Conservation (phyloP, 2,113 vertebrate species). For the Monopterus albus region DNA sequence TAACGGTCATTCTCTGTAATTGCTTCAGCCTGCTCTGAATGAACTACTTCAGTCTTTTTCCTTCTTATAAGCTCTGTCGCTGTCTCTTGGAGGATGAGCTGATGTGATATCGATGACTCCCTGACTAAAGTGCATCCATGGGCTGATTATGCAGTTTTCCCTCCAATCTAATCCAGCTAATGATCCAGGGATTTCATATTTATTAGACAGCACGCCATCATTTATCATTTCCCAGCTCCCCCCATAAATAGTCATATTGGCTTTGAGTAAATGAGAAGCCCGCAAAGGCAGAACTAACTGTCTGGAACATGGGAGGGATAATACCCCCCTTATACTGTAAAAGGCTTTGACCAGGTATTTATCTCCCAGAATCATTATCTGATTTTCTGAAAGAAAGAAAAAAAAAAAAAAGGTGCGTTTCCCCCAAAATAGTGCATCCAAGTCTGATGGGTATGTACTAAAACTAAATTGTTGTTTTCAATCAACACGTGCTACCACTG, state of each 20-base stretch:
- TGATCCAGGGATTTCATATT: conserved; percentile 76
- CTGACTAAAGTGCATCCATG: conserved; percentile 44
- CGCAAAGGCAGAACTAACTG: conserved; percentile 42
- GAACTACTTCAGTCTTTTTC: conserved; percentile 46
- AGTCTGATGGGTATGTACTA: neutral
- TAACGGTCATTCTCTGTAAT: conserved; percentile 51
- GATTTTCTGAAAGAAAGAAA: conserved; percentile 1
- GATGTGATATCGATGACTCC: conserved; percentile 51
- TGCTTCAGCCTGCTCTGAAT: conserved; percentile 45
- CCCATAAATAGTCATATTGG: conserved; percentile 66
- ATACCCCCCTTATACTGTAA: conserved; percentile 12
- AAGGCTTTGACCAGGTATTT: conserved; percentile 35
- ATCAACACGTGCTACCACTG: neutral
- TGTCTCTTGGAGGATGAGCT: conserved; percentile 34
- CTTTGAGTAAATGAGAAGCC: conserved; percentile 62
- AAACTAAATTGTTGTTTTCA: neutral
- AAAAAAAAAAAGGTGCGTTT: neutral
- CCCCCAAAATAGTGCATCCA: neutral
- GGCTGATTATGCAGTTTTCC: conserved; percentile 72
- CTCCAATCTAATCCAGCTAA: conserved; percentile 73
- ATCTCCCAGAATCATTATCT: conserved; percentile 25
- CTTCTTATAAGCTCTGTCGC: neutral
- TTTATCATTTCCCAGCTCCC: conserved; percentile 63
- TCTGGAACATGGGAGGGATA: conserved; percentile 46
- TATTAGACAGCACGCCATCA: conserved; percentile 52